Evolutionary conservation across 2,113 vertebrate species (phyloP).

Genomic region (Hystrix brachyura): DNA sequence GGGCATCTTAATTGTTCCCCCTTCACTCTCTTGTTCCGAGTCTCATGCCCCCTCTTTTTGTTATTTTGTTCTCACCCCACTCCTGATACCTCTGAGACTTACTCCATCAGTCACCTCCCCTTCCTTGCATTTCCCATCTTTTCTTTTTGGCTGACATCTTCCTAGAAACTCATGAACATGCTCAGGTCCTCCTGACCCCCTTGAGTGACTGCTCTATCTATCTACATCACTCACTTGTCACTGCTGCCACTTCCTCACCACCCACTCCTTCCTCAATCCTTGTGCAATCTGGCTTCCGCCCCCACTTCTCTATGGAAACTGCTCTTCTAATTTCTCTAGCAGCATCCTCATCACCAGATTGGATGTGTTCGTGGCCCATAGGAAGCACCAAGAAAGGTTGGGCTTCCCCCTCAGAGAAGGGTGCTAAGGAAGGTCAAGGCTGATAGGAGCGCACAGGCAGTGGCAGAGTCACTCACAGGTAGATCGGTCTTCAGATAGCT

Average conservation of each 20-base stretch:
- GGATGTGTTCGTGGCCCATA: constrained; percentile 53
- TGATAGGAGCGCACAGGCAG: not conserved
- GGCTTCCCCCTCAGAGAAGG: not conserved
- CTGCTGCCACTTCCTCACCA: constrained; percentile 82
- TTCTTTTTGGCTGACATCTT: constrained; percentile 72
- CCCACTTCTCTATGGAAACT: constrained; percentile 84
- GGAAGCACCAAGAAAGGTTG: constrained; percentile 53
- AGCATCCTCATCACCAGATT: constrained; percentile 58
- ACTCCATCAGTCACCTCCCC: constrained; percentile 38
- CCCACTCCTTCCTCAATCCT: constrained; percentile 83
- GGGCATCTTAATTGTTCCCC: not conserved
- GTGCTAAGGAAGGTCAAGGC: not conserved
- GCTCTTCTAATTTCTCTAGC: constrained; percentile 78
- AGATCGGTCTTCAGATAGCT: not conserved
- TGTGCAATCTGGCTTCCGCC: constrained; percentile 81
- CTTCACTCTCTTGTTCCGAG: constrained; percentile 7
- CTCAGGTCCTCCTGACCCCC: constrained; percentile 80
- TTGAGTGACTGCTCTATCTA: constrained; percentile 81
- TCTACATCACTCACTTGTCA: constrained; percentile 84
- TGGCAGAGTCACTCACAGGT: not conserved
- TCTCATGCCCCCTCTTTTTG: not conserved
- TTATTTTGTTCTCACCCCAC: constrained; percentile 44
- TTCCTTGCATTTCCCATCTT: constrained; percentile 70
- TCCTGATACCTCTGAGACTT: constrained; percentile 44
- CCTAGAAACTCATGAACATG: constrained; percentile 70